Percentiles rank a stretch among this genome's conserved stretches.
phyloP scores from a whole-genome alignment of 64 coral and sea anemone species.

The Hydrozoanthus tunicans region DNA sequence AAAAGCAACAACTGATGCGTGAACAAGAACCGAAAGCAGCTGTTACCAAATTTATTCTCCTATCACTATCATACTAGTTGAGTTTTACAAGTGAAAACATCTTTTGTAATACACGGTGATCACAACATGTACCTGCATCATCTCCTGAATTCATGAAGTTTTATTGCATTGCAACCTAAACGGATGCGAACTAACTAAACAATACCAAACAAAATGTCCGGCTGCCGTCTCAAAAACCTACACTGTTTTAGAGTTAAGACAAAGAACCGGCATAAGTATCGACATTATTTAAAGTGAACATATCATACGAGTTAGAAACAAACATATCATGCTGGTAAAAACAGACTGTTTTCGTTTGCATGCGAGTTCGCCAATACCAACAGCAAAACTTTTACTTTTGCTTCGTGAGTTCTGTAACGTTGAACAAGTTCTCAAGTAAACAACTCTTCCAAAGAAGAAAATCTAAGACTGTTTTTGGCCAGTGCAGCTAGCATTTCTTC shows the following conservation, averaged over 20 bases:
- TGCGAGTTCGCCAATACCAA: constrained; percentile 32
- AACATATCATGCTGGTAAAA: constrained; percentile 38
- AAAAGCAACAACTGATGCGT: no score
- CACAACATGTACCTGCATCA: no score
- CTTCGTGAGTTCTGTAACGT: not conserved
- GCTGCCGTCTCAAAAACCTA: constrained; percentile 50
- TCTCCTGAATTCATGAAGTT: no score
- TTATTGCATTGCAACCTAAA: constrained; percentile 2
- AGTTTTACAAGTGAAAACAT: no score
- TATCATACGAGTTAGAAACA: constrained; percentile 48
- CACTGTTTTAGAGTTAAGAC: constrained; percentile 42
- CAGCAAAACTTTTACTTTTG: not conserved
- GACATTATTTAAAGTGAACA: constrained; percentile 52
- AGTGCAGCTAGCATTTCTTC: not conserved
- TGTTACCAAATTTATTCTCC: no score
- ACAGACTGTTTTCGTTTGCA: constrained; percentile 55
- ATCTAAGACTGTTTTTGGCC: not conserved
- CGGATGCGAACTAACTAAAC: constrained; percentile 5
- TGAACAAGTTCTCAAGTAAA: constrained; percentile 7
- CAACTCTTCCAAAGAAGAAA: constrained; percentile 9
- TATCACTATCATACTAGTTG: no score
- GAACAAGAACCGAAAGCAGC: no score
- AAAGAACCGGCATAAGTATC: constrained; percentile 43
- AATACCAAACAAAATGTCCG: constrained; percentile 29
- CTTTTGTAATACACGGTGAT: no score